A percentile compares a stretch with the other conserved stretches of the same genome.
phyloP scores from a whole-genome alignment of 2,888 invertebrate species.

The Diarsia brunnea region DNA sequence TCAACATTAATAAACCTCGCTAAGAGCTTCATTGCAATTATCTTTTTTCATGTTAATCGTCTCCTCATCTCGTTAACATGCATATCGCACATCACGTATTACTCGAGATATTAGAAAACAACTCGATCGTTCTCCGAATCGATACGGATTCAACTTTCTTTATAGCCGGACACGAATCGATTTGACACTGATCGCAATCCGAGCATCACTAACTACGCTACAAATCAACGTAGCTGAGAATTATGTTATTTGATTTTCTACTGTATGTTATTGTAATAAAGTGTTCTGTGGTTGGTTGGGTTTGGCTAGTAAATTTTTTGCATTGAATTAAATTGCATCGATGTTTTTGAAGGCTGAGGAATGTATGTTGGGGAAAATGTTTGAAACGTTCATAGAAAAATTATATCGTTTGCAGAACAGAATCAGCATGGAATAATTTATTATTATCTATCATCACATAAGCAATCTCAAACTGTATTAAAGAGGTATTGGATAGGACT shows the following conservation, averaged over 20 bases:
- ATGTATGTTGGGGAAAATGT: conserved; percentile 28
- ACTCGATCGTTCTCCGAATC: conserved; percentile 58
- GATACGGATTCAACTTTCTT: conserved; percentile 71
- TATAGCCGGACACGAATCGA: conserved; percentile 66
- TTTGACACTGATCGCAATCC: conserved; percentile 64
- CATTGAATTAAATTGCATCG: neutral
- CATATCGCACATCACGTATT: conserved; percentile 9
- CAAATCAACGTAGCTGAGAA: conserved; percentile 63
- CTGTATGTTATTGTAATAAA: neutral
- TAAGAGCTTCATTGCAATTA: neutral
- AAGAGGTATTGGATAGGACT: neutral
- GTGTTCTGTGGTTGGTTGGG: neutral
- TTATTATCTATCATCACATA: neutral
- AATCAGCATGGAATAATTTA: neutral
- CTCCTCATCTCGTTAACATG: neutral
- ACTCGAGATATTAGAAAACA: conserved; percentile 58
- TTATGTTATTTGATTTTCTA: neutral
- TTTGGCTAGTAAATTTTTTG: conserved; percentile 5
- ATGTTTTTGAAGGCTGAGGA: conserved; percentile 41
- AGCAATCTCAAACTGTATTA: neutral
- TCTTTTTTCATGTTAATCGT: neutral
- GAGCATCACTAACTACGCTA: conserved; percentile 64
- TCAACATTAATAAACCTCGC: neutral
- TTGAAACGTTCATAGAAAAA: neutral
- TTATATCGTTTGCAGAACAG: neutral